Evolutionary conservation across 2,888 invertebrate genomes (phyloP).

Genomic region (Ashinkailepas kermadecensis): DNA sequence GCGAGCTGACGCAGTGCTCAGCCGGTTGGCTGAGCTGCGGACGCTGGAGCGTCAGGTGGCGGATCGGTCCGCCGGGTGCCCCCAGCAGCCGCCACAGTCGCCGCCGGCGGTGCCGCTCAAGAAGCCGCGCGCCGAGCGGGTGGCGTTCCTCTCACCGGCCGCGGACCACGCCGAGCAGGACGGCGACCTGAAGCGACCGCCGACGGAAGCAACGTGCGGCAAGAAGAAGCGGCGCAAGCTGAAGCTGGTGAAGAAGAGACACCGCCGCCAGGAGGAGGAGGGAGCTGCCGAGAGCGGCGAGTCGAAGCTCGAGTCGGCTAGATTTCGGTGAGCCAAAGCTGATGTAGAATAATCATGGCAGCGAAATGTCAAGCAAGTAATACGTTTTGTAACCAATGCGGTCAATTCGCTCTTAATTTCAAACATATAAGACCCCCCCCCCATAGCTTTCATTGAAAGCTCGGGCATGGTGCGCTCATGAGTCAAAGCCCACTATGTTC

Average conservation of each 20-base stretch:
- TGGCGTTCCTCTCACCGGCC: neutral
- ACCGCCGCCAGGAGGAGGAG: neutral
- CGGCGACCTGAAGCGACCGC: neutral
- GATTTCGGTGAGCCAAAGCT: neutral
- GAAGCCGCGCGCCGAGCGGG: neutral
- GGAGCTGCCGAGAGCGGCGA: neutral
- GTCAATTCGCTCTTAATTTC: no score
- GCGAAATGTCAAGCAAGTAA: no score
- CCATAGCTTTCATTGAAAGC: no score
- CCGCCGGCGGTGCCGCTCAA: neutral
- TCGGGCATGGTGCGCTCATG: no score
- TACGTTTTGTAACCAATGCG: no score
- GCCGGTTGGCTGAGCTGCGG: neutral
- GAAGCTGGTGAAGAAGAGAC: neutral
- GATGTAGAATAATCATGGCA: no score
- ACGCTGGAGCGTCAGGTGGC: no score
- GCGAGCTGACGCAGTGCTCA: neutral
- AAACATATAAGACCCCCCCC: no score
- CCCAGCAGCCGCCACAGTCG: neutral
- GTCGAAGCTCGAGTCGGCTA: neutral
- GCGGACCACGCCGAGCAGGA: neutral
- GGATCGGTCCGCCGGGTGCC: no score
- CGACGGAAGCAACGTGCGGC: neutral
- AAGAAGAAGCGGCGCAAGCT: conserved; percentile 3
- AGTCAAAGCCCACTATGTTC: no score